Evolutionary conservation across 2,113 vertebrate species (phyloP).

Genomic region (Poeciliopsis prolifica): DNA sequence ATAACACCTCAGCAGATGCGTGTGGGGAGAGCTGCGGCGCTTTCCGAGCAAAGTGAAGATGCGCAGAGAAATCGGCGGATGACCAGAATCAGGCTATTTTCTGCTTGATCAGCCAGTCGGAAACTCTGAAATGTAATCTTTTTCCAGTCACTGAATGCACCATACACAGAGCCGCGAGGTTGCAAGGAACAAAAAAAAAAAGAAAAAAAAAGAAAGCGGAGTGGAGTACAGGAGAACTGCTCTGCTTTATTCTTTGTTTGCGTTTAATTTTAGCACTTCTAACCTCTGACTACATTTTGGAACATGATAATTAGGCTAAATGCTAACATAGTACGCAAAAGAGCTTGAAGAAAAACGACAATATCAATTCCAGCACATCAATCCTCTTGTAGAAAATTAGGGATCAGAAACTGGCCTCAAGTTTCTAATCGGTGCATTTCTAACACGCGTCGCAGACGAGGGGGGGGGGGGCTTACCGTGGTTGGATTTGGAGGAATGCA

Average conservation of each 20-base stretch:
- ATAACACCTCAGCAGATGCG: background rate
- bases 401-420: background rate
- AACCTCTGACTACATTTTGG: background rate
- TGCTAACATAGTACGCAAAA: background rate
- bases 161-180: too few species aligned
- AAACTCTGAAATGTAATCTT: background rate
- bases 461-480: conserved; percentile 81
- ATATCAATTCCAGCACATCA: background rate
- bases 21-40: background rate
- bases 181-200: too few species aligned
- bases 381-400: background rate
- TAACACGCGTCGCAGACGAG: background rate
- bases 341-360: background rate
- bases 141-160: background rate
- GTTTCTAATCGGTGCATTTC: background rate
- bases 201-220: background rate
- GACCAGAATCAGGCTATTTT: background rate
- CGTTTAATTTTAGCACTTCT: too few species aligned
- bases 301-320: background rate
- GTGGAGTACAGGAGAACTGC: background rate
- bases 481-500: conserved; percentile 91
- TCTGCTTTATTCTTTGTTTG: background rate
- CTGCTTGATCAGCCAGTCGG: background rate
- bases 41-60: background rate
- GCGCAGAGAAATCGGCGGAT: background rate